Percentiles rank a stretch among this genome's conserved stretches.
phyloP scores from a whole-genome alignment of 2,888 invertebrate genomes.

The Portevinia maculata region DNA sequence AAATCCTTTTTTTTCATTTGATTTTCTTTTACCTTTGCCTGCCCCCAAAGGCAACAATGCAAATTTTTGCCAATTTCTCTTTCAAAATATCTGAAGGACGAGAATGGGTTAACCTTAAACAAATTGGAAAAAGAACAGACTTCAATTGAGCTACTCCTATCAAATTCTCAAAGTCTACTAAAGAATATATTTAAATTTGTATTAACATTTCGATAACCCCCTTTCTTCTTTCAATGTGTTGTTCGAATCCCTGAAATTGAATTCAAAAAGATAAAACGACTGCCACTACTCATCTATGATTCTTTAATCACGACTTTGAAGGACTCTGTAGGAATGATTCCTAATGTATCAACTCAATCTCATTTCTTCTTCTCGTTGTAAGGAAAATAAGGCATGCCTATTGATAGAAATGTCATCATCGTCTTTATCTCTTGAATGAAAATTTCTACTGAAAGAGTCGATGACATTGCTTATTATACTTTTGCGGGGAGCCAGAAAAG shows the following conservation, averaged over 20 bases:
- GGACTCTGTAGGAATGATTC: neutral
- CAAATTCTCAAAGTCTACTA: neutral
- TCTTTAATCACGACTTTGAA: slow-evolving; percentile 1
- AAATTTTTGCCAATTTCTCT: neutral
- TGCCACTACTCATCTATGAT: neutral
- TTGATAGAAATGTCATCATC: neutral
- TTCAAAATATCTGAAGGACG: neutral
- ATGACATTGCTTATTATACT: slow-evolving; percentile 19
- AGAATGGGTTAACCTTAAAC: neutral
- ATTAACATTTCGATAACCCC: too few relatives aligned
- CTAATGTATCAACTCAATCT: neutral
- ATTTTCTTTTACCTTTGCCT: neutral
- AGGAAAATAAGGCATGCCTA: neutral
- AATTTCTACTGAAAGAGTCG: neutral
- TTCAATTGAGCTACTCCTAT: neutral
- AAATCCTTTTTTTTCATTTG: slow-evolving; percentile 11
- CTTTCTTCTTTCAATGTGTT: neutral
- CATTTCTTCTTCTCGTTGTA: neutral
- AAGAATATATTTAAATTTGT: slow-evolving; percentile 1
- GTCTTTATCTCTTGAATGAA: neutral
- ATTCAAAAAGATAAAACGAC: neutral
- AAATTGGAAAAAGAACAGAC: neutral
- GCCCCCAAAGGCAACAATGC: neutral
- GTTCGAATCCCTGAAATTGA: neutral
- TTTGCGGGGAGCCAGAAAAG: neutral